Evolutionary conservation across 2,797 vertebrate genomes (phyloP).

Genomic region (Momotus momota): DNA sequence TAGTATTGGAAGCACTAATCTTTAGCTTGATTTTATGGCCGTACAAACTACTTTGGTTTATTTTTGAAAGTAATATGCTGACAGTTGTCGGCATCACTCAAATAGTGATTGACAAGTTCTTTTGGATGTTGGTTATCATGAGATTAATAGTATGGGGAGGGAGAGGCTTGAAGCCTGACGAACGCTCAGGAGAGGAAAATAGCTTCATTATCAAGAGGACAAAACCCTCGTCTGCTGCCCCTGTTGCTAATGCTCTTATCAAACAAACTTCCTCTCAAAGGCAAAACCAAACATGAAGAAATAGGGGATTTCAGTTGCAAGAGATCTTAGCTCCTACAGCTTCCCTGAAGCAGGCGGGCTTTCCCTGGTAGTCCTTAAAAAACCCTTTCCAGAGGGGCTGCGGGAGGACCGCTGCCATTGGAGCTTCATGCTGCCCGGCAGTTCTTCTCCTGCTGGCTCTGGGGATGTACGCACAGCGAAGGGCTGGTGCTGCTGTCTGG

Average conservation of each 20-base stretch:
- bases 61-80: not conserved
- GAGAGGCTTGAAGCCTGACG: not conserved
- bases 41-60: not conserved
- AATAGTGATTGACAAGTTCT: not conserved
- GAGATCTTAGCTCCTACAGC: not conserved
- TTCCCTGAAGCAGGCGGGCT: fast-evolving
- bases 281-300: not conserved
- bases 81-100: not conserved
- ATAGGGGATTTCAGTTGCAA: not conserved
- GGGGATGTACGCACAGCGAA: fast-evolving
- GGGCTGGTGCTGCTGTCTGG: not conserved
- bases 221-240: not conserved
- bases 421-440: not conserved
- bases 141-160: not conserved
- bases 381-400: fast-evolving
- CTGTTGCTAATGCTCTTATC: not conserved
- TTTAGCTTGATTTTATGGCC: not conserved
- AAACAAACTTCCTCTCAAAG: not conserved
- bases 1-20: not conserved
- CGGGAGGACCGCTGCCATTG: not conserved
- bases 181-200: not conserved
- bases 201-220: not conserved
- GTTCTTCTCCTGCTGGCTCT: fast-evolving
- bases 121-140: not conserved
- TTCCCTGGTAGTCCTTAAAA: not conserved